Conservation (phyloP, 1,140 invertebrate genomes). For the Drosophila dunni region DNA sequence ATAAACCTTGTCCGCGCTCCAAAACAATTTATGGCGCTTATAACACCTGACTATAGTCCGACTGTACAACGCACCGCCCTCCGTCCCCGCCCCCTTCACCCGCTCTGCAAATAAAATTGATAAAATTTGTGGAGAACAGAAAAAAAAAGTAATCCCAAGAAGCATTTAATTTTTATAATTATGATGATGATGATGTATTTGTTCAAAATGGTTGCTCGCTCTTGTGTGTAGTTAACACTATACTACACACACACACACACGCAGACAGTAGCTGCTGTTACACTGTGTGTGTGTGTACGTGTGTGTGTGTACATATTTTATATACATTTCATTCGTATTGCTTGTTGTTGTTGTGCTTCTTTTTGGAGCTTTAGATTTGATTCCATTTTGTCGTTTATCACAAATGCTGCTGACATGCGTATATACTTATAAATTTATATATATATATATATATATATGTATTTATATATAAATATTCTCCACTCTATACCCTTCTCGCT, state of each 20-base stretch:
- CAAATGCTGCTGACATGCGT: constrained; percentile 76
- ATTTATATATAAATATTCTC: constrained; percentile 24
- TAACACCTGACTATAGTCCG: constrained; percentile 64
- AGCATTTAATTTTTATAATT: constrained; percentile 79
- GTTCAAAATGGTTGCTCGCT: constrained; percentile 64
- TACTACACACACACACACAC: constrained; percentile 12
- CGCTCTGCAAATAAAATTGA: constrained; percentile 72
- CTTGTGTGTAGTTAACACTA: constrained; percentile 36
- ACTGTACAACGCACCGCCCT: background rate
- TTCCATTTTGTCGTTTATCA: constrained; percentile 81
- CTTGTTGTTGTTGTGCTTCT: constrained; percentile 40
- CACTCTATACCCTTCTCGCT: constrained; percentile 7
- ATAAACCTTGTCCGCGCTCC: constrained; percentile 35
- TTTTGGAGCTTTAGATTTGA: constrained; percentile 81
- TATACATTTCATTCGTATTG: constrained; percentile 28
- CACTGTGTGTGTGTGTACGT: background rate
- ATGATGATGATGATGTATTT: constrained; percentile 77
- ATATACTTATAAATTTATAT: constrained; percentile 20
- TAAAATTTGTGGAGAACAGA: constrained; percentile 49
- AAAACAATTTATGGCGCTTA: constrained; percentile 63
- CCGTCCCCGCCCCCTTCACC: background rate
- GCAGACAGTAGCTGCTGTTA: constrained; percentile 61
- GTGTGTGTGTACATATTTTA: constrained; percentile 28
- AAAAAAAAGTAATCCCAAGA: constrained; percentile 37
- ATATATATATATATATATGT: constrained; percentile 32